Conservation (phyloP, 1,140 invertebrate genomes). For the Diabrotica virgifera region DNA sequence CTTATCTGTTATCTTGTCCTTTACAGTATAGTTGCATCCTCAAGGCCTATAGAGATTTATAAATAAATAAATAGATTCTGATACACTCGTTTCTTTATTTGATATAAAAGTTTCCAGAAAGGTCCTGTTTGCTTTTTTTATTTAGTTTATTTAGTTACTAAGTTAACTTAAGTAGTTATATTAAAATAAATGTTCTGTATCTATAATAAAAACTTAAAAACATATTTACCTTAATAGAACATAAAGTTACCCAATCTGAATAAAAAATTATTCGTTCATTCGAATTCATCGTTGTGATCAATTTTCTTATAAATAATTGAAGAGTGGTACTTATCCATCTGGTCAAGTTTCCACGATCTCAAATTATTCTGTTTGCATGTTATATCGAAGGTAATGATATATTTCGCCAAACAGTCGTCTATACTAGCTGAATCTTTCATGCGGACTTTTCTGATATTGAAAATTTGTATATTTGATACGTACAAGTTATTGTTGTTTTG, state of each 20-base stretch:
- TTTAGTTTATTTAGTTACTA: too few relatives aligned
- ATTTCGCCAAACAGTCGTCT: slow-evolving; percentile 5
- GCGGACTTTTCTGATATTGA: neutral
- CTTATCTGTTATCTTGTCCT: too few relatives aligned
- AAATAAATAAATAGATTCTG: too few relatives aligned
- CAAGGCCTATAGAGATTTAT: too few relatives aligned
- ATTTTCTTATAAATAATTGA: slow-evolving; percentile 6
- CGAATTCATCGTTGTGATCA: slow-evolving; percentile 3
- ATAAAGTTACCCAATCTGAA: neutral
- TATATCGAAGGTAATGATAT: slow-evolving; percentile 12
- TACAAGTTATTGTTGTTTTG: neutral
- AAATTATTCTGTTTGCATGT: slow-evolving; percentile 16
- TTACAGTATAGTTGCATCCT: too few relatives aligned
- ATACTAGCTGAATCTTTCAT: neutral
- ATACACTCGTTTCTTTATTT: too few relatives aligned
- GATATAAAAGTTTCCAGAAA: too few relatives aligned
- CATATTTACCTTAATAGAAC: too few relatives aligned
- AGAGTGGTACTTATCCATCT: slow-evolving; percentile 5
- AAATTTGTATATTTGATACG: slow-evolving; percentile 1
- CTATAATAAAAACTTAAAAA: too few relatives aligned
- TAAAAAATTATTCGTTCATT: neutral
- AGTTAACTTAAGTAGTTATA: too few relatives aligned
- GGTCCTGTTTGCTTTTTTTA: too few relatives aligned
- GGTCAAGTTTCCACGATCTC: slow-evolving; percentile 13
- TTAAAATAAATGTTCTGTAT: too few relatives aligned